phyloP scores from a whole-genome alignment of 2,888 invertebrate species.

The Pinctada fucata region DNA sequence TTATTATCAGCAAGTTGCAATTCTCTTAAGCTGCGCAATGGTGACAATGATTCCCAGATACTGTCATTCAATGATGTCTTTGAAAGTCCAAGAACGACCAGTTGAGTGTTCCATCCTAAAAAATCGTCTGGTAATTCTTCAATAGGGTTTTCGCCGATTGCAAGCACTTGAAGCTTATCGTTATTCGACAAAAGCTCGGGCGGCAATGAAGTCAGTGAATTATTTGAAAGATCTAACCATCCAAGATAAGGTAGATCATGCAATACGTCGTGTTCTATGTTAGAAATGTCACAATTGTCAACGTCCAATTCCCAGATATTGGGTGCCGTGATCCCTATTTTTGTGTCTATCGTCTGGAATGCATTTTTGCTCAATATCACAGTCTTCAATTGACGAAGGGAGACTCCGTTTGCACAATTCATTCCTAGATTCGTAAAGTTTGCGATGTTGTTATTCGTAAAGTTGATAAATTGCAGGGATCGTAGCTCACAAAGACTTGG shows the following conservation, averaged over 20 bases:
- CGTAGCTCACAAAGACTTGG: constrained; percentile 21
- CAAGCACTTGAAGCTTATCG: constrained; percentile 19
- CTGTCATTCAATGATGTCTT: constrained; percentile 21
- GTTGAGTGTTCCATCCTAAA: constrained; percentile 5
- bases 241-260: constrained; percentile 14
- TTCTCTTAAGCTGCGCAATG: constrained; percentile 23
- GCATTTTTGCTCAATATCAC: constrained; percentile 24
- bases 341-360: constrained; percentile 16
- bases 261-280: constrained; percentile 20
- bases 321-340: constrained; percentile 10
- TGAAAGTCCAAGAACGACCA: constrained; percentile 19
- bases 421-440: constrained; percentile 16
- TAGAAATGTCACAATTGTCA: constrained; percentile 13
- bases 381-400: constrained; percentile 2
- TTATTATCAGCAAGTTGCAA: constrained; percentile 27
- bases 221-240: constrained; percentile 37
- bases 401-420: constrained; percentile 20
- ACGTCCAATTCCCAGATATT: constrained; percentile 29
- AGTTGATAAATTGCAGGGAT: constrained; percentile 26
- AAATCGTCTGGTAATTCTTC: constrained; percentile 17
- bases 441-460: constrained; percentile 29
- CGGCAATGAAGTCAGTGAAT: constrained; percentile 33
- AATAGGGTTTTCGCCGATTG: constrained; percentile 31
- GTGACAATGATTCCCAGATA: constrained; percentile 28
- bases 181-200: constrained; percentile 21